A percentile compares a stretch with the other conserved stretches of the same genome.
phyloP scores from a whole-genome alignment of 2,113 vertebrate genomes.

The Lophura nycthemera region DNA sequence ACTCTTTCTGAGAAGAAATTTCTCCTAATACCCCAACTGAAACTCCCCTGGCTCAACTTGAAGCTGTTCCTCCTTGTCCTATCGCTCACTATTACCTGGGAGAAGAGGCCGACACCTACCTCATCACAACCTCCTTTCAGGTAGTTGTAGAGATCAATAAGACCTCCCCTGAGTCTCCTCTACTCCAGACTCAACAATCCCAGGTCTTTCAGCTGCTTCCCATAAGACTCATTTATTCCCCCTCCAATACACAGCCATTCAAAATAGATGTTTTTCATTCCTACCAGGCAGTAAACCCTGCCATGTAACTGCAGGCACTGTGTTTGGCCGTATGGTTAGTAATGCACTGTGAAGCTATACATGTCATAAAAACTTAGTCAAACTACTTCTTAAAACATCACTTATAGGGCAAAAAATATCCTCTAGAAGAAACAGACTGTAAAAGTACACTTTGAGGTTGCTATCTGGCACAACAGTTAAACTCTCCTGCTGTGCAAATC shows the following conservation, averaged over 20 bases:
- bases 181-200: too few relatives aligned
- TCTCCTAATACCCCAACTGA: too few relatives aligned
- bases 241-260: neutral
- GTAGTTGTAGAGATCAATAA: too few relatives aligned
- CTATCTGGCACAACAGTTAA: conserved; percentile 12
- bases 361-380: conserved; percentile 14
- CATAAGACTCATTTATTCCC: too few relatives aligned
- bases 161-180: too few relatives aligned
- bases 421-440: neutral
- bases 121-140: too few relatives aligned
- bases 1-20: too few relatives aligned
- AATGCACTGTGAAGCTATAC: neutral
- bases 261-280: neutral
- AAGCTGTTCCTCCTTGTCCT: too few relatives aligned
- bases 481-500: conserved; percentile 39
- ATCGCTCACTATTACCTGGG: too few relatives aligned
- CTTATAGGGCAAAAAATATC: conserved; percentile 32
- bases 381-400: conserved; percentile 23
- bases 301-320: neutral
- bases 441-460: conserved; percentile 35
- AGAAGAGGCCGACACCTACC: too few relatives aligned
- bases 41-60: too few relatives aligned
- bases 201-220: too few relatives aligned
- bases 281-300: conserved; percentile 5
- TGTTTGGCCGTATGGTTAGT: neutral